phyloP scores from a whole-genome alignment of 2,113 vertebrate genomes.

The Mustela nigripes region DNA sequence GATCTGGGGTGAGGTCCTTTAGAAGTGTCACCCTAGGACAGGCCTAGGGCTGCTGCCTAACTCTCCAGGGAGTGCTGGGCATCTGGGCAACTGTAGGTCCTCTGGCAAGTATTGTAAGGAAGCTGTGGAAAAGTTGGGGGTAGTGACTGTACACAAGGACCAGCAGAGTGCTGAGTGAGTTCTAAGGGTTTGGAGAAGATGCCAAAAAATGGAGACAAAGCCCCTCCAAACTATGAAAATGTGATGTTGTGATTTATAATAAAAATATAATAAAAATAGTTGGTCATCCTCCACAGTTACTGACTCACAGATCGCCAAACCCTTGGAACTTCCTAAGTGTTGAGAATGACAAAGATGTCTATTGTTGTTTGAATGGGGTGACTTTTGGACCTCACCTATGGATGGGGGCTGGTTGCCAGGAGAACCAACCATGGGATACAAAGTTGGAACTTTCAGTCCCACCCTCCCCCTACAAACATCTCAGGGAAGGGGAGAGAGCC shows the following conservation, averaged over 20 bases:
- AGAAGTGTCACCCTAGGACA: background rate
- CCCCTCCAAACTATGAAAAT: background rate
- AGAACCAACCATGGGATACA: background rate
- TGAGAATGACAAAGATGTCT: background rate
- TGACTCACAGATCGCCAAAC: background rate
- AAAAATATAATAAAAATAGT: background rate
- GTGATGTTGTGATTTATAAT: background rate
- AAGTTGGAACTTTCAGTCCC: background rate
- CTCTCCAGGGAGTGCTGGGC: background rate
- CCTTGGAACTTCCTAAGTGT: background rate
- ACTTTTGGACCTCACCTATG: background rate
- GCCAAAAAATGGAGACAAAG: background rate
- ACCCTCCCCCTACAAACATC: no score
- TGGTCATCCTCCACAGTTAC: background rate
- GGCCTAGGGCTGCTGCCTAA: no score
- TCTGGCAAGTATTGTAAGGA: background rate
- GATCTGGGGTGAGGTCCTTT: background rate
- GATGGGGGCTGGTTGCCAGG: background rate
- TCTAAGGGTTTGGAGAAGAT: background rate
- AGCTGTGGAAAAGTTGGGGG: background rate
- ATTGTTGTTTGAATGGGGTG: background rate
- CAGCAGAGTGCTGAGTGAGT: background rate
- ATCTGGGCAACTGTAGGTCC: background rate
- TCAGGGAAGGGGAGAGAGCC: background rate
- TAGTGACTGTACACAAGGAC: background rate